Percentiles rank a stretch among this genome's conserved stretches.
Evolutionary conservation across 2,888 invertebrate genomes (phyloP).

Genomic region (Epistrophella euchroma): DNA sequence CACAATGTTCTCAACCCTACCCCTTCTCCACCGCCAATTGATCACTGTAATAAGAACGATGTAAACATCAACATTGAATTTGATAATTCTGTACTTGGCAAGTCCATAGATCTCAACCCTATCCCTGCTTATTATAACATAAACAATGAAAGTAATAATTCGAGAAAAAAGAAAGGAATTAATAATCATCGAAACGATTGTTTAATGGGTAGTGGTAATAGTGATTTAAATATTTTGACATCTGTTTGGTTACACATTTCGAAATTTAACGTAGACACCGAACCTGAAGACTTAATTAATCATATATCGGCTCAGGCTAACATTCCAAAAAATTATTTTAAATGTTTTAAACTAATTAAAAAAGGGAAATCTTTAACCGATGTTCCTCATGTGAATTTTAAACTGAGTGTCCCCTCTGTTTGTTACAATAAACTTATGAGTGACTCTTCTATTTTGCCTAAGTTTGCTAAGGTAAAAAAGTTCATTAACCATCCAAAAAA

Average conservation of each 20-base stretch:
- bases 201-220: neutral
- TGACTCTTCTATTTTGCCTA: slow-evolving; percentile 1
- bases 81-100: no score
- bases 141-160: neutral
- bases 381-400: slow-evolving; percentile 5
- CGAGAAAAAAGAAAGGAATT: neutral
- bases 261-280: neutral
- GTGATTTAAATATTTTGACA: neutral
- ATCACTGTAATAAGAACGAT: no score
- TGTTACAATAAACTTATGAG: neutral
- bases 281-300: slow-evolving; percentile 1
- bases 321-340: neutral
- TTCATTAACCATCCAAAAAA: neutral
- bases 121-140: no score
- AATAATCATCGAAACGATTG: neutral
- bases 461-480: slow-evolving; percentile 3
- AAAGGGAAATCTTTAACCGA: neutral
- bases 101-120: no score
- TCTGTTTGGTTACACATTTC: slow-evolving; percentile 7
- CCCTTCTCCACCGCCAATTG: no score
- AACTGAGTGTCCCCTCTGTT: neutral
- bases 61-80: no score
- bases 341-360: neutral
- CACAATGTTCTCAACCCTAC: no score
- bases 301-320: neutral